phyloP scores from a whole-genome alignment of 2,888 invertebrate genomes.

The Drosophila cracens region DNA sequence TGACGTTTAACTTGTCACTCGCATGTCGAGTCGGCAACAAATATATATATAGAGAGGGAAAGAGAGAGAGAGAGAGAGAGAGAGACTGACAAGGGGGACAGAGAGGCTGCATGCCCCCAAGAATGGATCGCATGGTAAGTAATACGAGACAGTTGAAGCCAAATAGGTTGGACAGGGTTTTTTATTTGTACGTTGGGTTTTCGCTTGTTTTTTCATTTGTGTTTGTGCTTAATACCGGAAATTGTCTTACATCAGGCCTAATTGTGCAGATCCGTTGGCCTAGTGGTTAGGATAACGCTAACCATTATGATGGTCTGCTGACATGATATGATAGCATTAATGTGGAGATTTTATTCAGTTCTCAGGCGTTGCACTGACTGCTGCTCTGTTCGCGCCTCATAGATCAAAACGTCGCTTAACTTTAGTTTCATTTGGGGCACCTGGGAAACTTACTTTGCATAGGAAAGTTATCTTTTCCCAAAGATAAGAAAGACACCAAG shows the following conservation, averaged over 20 bases:
- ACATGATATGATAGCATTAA: constrained; percentile 43
- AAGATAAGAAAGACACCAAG: constrained; percentile 35
- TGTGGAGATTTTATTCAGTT: constrained; percentile 17
- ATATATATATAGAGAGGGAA: not conserved
- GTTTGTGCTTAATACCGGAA: constrained; percentile 39
- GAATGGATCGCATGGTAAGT: constrained; percentile 30
- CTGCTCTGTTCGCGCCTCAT: constrained; percentile 24
- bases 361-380: constrained; percentile 33
- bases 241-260: constrained; percentile 48
- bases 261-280: constrained; percentile 74
- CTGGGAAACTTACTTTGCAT: constrained; percentile 51
- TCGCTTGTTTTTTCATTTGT: constrained; percentile 1
- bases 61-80: not conserved
- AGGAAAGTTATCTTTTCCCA: constrained; percentile 62
- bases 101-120: constrained; percentile 1
- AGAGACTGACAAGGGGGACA: not conserved
- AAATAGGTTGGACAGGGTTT: constrained; percentile 21
- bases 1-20: constrained; percentile 76
- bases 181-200: constrained; percentile 6
- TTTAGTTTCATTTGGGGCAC: constrained; percentile 60
- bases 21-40: constrained; percentile 31
- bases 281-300: constrained; percentile 27
- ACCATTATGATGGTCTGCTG: constrained; percentile 21
- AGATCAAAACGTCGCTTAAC: constrained; percentile 44
- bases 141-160: constrained; percentile 35